Conservation (phyloP, 2,797 vertebrate species). For the Rhinoraja longicauda region DNA sequence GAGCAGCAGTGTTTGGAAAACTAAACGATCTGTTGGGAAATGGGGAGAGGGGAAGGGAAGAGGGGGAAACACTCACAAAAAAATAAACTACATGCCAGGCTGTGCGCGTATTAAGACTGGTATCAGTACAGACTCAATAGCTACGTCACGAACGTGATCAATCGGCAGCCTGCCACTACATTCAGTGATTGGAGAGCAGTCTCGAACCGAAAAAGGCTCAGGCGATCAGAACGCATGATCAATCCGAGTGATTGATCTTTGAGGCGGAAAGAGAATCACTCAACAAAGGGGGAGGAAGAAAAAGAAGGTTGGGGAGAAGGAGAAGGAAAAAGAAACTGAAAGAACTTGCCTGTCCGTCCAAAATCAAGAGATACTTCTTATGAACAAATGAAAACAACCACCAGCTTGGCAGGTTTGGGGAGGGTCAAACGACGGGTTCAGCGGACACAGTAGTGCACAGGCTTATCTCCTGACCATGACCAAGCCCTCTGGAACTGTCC, state of each 20-base stretch:
- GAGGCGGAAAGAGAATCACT: background rate
- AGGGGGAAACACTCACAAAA: background rate
- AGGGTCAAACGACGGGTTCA: background rate
- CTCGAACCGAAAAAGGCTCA: background rate
- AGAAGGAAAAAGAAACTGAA: background rate
- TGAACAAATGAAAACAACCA: background rate
- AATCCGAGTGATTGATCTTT: background rate
- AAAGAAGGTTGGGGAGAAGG: background rate
- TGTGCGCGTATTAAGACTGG: background rate
- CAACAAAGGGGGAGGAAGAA: background rate
- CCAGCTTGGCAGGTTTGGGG: background rate
- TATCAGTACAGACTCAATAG: background rate
- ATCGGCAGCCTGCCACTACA: background rate
- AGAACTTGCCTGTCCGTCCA: background rate
- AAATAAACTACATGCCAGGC: background rate
- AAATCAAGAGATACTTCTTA: background rate
- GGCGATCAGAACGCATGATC: background rate
- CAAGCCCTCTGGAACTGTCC: background rate
- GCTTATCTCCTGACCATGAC: background rate
- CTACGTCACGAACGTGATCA: background rate
- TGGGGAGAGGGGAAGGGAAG: too few relatives aligned
- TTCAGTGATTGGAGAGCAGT: slow-evolving; percentile 1
- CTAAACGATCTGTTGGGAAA: background rate
- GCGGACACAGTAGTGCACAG: background rate
- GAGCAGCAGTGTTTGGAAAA: background rate